Base-by-base conservation (phyloP, 2,113 vertebrate species). In the Ciconia stormi region DNA sequence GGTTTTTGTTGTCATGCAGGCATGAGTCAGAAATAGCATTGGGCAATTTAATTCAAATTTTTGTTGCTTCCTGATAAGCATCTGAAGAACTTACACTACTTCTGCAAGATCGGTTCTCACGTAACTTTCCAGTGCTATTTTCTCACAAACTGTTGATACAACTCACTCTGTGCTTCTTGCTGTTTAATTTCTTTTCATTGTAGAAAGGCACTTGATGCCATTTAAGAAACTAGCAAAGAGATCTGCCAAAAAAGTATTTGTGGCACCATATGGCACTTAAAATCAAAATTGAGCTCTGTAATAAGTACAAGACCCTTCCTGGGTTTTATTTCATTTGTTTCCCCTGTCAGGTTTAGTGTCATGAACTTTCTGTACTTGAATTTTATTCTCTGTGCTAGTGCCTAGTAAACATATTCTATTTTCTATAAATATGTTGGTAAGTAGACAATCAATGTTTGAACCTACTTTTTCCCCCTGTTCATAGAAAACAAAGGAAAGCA, bases 121-220 rank as follows among this genome's bases (percentile, higher is more conserved):
- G 0, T 61, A 76, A 67, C 36, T 79, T 87, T 55, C 26, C 12
- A 40, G 69, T 59, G 69, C 62, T 73, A 1, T 87, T 84, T 91
- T 59, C 30, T 72, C 29, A 36, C 23, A 74, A 49, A 80, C 34
- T 91, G 55, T 82, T 93, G 46, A 72, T 88, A 27, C 15, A 86
- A 77, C 19, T 74, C 10, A 27, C 25, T 73, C 20, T 52, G 15
- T 86, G 38, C 27, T 87, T 70, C 70, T 91, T 49, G 22, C 53
- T 90, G 42, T 84, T 97, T 92, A 58, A 84, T 93, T 89, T 93
- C 30, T 69, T 85, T 65, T 81, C 47, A 13, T 52, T 91, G 47
- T 85, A 52, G 63, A 78, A 74, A 80, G 58, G 36, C 32, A 30
- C 12, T 52, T 70, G 32, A 53, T 74, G 30, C 26, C 25, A 40